Percentiles rank a stretch among this genome's conserved stretches.
Conservation (phyloP, 2,888 invertebrate genomes). For the Drosophila picticornis region DNA sequence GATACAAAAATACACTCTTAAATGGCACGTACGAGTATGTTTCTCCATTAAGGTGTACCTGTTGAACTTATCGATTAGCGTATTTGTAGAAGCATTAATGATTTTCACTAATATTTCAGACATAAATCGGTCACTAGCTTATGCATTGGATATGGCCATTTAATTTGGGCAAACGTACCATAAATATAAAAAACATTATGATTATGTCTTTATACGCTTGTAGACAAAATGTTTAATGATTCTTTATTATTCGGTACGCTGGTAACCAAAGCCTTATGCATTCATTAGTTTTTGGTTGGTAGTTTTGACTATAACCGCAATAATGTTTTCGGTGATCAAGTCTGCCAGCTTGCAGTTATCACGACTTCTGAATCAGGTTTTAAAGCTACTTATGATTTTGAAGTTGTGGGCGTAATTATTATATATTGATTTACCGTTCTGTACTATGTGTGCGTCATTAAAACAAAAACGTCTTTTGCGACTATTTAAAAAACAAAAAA, state of each 20-base stretch:
- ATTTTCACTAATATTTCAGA: constrained; percentile 43
- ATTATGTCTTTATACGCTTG: constrained; percentile 54
- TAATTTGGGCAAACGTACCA: constrained; percentile 15
- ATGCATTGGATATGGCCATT: constrained; percentile 53
- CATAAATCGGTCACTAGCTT: constrained; percentile 63
- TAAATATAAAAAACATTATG: constrained; percentile 31
- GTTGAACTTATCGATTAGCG: constrained; percentile 68
- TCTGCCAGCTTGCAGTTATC: constrained; percentile 20
- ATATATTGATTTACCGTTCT: constrained; percentile 41
- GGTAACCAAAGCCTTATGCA: constrained; percentile 3
- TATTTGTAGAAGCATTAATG: constrained; percentile 69
- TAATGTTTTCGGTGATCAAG: constrained; percentile 8
- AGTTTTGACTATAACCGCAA: constrained; percentile 41
- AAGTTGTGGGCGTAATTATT: constrained; percentile 47
- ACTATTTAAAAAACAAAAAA: constrained; percentile 4
- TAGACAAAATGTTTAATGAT: constrained; percentile 58
- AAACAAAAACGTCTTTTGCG: constrained; percentile 3
- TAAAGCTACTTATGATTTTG: constrained; percentile 6
- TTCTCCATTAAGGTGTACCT: constrained; percentile 39
- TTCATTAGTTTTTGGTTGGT: constrained; percentile 23
- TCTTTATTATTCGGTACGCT: constrained; percentile 28
- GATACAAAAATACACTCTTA: constrained; percentile 33
- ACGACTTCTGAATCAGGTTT: constrained; percentile 32
- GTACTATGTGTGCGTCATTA: constrained; percentile 11
- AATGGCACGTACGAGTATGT: constrained; percentile 26